Evolutionary conservation across 2,888 invertebrate species (phyloP), one percentile per base, ranked within the genome.

Genomic region (Diabrotica balteata): DNA sequence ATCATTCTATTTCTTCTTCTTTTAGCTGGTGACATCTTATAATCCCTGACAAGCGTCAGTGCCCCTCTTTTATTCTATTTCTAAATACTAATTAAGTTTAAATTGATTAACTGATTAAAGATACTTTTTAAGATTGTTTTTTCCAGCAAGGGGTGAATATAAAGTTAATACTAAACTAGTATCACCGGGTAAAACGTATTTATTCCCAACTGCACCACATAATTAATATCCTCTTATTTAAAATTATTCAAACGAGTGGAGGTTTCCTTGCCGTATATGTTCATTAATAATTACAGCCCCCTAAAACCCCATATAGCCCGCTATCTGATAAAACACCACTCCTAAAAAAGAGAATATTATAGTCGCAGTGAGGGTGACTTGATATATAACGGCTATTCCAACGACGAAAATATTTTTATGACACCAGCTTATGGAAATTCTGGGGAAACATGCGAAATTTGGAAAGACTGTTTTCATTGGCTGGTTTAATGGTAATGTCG

Each of bases 371-470:
- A 78, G 80, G 80, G 77, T 78, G 75, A 77, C 70, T 77, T 80
- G 79, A 80, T 81, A 80, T 80, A 80, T 78, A 78, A 78, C 78
- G 72, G 75, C 72, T 71, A 78, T 79, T 79, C 77, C 77, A 79
- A 75, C 79, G 77, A 79, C 80, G 79, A 79, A 80, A 80, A 81
- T 79, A 80, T 79, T 81, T 81, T 80, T 80, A 80, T 79, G 78
- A 78, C 77, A 77, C 76, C 75, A 75, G 72, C 78, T 80, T 79
- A 80, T 79, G 80, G 77, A 80, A 80, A 80, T 80, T 77, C 76
- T 73, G 70, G 65, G 65, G 67, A 71, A 73, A 78, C 79, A 79
- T 79, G 80, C 80, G 74, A 78, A 76, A 73, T 59, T 63, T 55
- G 42, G 62, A 57, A 54, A 63, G 60, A 43, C 43, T 32, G 32